These are phyloP conservation scores for Alcis repandata DNA, from an alignment of 2,888 invertebrate species.

Conservation along the genomic window DNA sequence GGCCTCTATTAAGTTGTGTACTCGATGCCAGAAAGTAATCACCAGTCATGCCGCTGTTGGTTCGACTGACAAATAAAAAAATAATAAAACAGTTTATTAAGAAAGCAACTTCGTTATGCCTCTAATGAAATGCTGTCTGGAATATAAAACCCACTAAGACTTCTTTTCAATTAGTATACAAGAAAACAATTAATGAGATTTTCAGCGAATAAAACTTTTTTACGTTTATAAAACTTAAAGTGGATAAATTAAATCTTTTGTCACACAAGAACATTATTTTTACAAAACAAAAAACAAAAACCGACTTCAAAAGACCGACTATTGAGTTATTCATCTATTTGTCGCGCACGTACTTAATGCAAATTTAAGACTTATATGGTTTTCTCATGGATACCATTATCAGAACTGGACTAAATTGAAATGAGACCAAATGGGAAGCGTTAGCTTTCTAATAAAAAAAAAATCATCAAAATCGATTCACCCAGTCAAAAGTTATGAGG, in stretches of 20 bases:
- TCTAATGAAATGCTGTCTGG: conserved; percentile 31
- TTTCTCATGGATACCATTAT: no score
- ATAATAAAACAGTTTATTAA: conserved; percentile 26
- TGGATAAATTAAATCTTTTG: neutral
- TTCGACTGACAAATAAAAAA: conserved; percentile 15
- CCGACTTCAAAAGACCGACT: no score
- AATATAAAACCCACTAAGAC: conserved; percentile 25
- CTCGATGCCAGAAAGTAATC: conserved; percentile 9
- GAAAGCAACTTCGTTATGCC: conserved; percentile 21
- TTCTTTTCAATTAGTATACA: conserved; percentile 30
- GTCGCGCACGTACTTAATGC: no score
- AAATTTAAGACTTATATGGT: no score
- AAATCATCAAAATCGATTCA: no score
- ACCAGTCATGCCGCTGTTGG: conserved; percentile 8
- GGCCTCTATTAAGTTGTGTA: neutral
- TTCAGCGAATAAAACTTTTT: neutral
- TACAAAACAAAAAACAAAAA: no score
- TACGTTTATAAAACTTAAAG: neutral
- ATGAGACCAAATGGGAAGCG: no score
- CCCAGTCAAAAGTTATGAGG: no score
- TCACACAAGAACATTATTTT: no score
- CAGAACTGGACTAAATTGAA: no score
- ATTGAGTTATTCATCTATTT: no score
- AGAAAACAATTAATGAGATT: conserved; percentile 6
- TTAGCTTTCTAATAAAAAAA: no score